Percentiles rank a stretch among this genome's conserved stretches.
Evolutionary conservation across 2,888 invertebrate genomes (phyloP).

Genomic region (Zygaena filipendulae): DNA sequence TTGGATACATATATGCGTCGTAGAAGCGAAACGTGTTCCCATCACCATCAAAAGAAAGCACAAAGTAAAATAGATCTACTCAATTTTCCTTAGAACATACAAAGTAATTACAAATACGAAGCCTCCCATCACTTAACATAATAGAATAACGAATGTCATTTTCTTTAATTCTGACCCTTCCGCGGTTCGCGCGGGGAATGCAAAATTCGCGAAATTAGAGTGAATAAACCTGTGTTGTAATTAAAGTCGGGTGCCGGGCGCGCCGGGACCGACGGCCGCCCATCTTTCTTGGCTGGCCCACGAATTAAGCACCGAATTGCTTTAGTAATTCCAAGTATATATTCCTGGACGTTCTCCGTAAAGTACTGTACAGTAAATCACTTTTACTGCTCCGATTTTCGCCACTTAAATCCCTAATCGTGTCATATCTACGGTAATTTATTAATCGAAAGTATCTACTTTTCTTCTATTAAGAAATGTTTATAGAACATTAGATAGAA

Average conservation of each 20-base stretch:
- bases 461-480: conserved; percentile 23
- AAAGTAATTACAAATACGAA: no score
- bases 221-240: conserved; percentile 64
- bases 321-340: conserved; percentile 64
- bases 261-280: conserved; percentile 40
- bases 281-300: conserved; percentile 64
- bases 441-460: conserved; percentile 30
- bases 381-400: conserved; percentile 60
- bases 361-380: conserved; percentile 65
- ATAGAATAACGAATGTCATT: conserved; percentile 68
- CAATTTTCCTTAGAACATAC: no score
- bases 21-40: no score
- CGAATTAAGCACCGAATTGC: conserved; percentile 67
- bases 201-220: conserved; percentile 65
- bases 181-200: conserved; percentile 64
- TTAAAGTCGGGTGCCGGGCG: conserved; percentile 54
- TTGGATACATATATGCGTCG: no score
- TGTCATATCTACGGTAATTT: conserved; percentile 33
- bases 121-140: conserved; percentile 56
- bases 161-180: conserved; percentile 65
- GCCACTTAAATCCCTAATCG: conserved; percentile 43
- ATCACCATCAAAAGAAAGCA: no score
- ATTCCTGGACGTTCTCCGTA: conserved; percentile 53
- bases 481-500: no score
- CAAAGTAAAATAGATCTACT: no score